Evolutionary conservation across 2,797 vertebrate genomes (phyloP).

Genomic region (Aeoliscus strigatus): DNA sequence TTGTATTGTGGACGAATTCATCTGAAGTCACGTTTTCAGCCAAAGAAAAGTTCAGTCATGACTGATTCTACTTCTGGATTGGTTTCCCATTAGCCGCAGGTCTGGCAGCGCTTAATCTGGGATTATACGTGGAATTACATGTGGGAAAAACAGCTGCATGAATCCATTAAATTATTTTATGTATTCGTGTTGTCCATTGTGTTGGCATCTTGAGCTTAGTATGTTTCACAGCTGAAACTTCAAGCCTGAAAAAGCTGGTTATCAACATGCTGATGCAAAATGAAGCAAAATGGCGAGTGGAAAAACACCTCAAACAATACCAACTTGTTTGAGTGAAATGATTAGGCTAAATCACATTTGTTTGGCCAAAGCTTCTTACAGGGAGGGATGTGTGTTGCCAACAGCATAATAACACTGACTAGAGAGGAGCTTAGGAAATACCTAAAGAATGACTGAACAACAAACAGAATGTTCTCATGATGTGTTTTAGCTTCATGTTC

Average conservation of each 20-base stretch:
- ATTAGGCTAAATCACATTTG: constrained; percentile 76
- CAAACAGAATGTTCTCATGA: constrained; percentile 52
- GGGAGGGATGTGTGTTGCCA: constrained; percentile 58
- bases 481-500: constrained; percentile 20
- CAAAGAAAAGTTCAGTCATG: too few relatives aligned
- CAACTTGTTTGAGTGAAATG: constrained; percentile 73
- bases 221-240: constrained; percentile 10
- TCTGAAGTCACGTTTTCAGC: too few relatives aligned
- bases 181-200: not conserved
- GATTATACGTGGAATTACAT: too few relatives aligned
- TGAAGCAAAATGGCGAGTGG: constrained; percentile 25
- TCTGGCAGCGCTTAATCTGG: too few relatives aligned
- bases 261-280: constrained; percentile 25
- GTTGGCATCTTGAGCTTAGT: too few relatives aligned
- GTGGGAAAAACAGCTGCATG: not conserved
- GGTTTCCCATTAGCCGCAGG: too few relatives aligned
- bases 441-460: constrained; percentile 66
- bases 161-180: not conserved
- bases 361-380: constrained; percentile 75
- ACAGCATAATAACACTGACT: constrained; percentile 59
- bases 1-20: too few relatives aligned
- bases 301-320: constrained; percentile 73
- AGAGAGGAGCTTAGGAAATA: constrained; percentile 65
- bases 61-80: too few relatives aligned
- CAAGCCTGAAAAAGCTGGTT: constrained; percentile 9